phyloP scores from a whole-genome alignment of 2,888 invertebrate genomes.

The Gisinianus flammeolus region DNA sequence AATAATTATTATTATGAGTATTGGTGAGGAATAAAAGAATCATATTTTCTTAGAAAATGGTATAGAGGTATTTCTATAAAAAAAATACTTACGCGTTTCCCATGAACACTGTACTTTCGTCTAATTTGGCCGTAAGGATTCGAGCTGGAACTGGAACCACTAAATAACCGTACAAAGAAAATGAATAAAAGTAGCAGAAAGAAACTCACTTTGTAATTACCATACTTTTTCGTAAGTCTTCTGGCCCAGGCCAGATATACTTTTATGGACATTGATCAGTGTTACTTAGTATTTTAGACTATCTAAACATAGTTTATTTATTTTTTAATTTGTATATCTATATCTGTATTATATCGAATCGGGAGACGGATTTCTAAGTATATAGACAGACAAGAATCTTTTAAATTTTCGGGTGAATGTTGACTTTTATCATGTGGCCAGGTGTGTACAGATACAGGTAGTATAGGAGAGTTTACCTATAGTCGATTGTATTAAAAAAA shows the following conservation, averaged over 20 bases:
- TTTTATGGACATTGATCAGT: background rate
- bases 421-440: constrained; percentile 12
- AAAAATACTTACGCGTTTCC: constrained; percentile 52
- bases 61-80: background rate
- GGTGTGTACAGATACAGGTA: background rate
- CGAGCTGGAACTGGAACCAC: background rate
- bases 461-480: no score
- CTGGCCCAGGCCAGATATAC: background rate
- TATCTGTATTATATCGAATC: no score
- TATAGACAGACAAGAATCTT: background rate
- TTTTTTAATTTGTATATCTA: no score
- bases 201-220: constrained; percentile 6
- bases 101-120: constrained; percentile 57
- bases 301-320: no score
- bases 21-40: constrained; percentile 11
- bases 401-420: constrained; percentile 1
- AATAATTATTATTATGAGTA: constrained; percentile 9
- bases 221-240: background rate
- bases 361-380: background rate
- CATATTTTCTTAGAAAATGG: constrained; percentile 1
- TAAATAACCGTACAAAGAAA: background rate
- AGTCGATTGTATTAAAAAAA: background rate
- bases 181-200: background rate
- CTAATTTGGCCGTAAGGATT: no score
- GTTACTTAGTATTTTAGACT: no score